Evolutionary conservation across 2,797 vertebrate genomes (phyloP).

Genomic region (Odontamblyopus lacepedii): DNA sequence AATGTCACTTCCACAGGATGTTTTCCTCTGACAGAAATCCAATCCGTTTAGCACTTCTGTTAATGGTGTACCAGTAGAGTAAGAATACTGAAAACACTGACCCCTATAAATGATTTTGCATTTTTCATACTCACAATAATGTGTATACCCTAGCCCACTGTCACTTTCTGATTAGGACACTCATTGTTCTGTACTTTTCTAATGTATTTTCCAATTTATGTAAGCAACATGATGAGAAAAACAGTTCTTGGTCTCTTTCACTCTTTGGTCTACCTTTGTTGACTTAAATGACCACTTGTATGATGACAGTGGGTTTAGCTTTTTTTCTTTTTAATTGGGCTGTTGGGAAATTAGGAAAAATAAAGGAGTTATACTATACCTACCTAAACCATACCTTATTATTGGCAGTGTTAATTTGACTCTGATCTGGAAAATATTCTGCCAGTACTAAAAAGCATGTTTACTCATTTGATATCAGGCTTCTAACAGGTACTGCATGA

Average conservation of each 20-base stretch:
- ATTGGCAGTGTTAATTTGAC: neutral
- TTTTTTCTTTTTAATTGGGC: neutral
- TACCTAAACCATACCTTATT: neutral
- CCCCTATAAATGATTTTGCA: neutral
- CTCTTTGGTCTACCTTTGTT: neutral
- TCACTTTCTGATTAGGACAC: neutral
- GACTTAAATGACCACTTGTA: neutral
- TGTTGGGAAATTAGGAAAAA: too few relatives aligned
- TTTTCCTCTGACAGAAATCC: conserved; percentile 23
- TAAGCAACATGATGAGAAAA: conserved; percentile 1
- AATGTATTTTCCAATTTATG: neutral
- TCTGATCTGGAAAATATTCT: neutral
- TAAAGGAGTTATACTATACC: neutral
- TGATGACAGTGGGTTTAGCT: conserved; percentile 27
- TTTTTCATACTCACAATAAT: neutral
- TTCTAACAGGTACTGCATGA: conserved; percentile 23
- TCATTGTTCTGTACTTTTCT: neutral
- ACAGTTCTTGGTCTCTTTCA: conserved; percentile 13
- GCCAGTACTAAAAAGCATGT: neutral
- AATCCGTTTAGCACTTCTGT: neutral
- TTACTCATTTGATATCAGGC: neutral
- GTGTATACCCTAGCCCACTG: neutral
- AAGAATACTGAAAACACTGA: neutral
- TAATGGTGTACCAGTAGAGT: conserved; percentile 12
- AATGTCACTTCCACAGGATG: conserved; percentile 33